phyloP scores from a whole-genome alignment of 2,113 vertebrate species.

The Mobula birostris region DNA sequence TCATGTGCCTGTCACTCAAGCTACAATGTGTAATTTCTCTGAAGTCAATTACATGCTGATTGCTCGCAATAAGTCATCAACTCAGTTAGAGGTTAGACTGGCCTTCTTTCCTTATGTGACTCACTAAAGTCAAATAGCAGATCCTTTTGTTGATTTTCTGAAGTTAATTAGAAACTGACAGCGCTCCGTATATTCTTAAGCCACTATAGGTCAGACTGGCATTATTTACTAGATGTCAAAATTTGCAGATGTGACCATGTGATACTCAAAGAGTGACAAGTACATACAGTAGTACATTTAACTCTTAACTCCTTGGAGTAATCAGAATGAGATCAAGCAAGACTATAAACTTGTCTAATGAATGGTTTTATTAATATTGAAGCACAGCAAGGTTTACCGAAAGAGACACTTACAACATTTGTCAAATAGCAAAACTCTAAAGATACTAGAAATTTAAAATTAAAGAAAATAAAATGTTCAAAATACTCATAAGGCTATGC shows the following conservation, averaged over 20 bases:
- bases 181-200: neutral
- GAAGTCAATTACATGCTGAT: neutral
- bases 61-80: neutral
- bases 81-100: neutral
- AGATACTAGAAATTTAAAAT: no score
- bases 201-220: neutral
- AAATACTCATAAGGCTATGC: no score
- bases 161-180: slow-evolving; percentile 13
- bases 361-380: neutral
- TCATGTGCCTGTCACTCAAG: neutral
- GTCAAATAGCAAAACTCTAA: no score
- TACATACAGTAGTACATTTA: neutral
- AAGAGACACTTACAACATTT: neutral
- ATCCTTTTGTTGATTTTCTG: neutral
- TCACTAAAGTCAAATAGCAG: neutral
- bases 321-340: neutral
- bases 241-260: neutral
- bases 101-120: neutral
- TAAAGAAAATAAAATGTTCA: no score
- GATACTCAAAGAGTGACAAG: neutral
- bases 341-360: neutral
- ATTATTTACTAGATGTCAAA: neutral
- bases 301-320: neutral
- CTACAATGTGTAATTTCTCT: neutral
- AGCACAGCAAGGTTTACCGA: neutral